A percentile compares a stretch with the other conserved stretches of the same genome.
These are phyloP conservation scores for Sipunculus nudus DNA, from an alignment of 2,888 invertebrate genomes.

Conservation along the genomic window DNA sequence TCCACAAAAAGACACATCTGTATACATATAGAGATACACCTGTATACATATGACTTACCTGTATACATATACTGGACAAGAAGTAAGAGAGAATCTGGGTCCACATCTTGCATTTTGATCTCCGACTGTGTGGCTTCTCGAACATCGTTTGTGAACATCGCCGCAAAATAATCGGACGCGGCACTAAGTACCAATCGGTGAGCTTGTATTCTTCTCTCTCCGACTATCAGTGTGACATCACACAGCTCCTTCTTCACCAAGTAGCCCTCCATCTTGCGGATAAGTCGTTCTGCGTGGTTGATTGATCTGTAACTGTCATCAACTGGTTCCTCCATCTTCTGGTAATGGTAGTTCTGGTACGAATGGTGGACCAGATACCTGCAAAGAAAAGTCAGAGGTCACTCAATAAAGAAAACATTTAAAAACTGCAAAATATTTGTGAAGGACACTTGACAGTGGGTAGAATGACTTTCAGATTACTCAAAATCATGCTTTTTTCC, in stretches of 20 bases:
- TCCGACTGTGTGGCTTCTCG: slow-evolving; percentile 85
- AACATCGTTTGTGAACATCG: slow-evolving; percentile 92
- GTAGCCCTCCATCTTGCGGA: slow-evolving; percentile 84
- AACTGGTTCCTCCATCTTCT: slow-evolving; percentile 44
- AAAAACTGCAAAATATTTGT: no score
- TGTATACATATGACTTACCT: slow-evolving; percentile 75
- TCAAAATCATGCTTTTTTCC: no score
- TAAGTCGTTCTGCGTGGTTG: slow-evolving; percentile 82
- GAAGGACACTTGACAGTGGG: no score
- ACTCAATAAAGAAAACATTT: no score
- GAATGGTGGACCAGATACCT: slow-evolving; percentile 61
- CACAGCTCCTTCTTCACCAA: slow-evolving; percentile 84
- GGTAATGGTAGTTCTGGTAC: slow-evolving; percentile 49
- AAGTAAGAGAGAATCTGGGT: slow-evolving; percentile 84
- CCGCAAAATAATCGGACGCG: slow-evolving; percentile 92
- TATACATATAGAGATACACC: no score
- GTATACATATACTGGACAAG: slow-evolving; percentile 92
- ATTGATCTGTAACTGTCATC: slow-evolving; percentile 63
- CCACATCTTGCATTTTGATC: slow-evolving; percentile 84
- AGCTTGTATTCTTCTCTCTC: slow-evolving; percentile 76
- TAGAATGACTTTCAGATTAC: no score
- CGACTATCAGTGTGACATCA: slow-evolving; percentile 87
- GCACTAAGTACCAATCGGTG: slow-evolving; percentile 90
- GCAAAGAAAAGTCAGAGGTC: no score
- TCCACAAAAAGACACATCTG: no score